These are phyloP conservation scores for Crax fasciolata DNA, from an alignment of 2,797 vertebrate genomes.

Conservation along the genomic window DNA sequence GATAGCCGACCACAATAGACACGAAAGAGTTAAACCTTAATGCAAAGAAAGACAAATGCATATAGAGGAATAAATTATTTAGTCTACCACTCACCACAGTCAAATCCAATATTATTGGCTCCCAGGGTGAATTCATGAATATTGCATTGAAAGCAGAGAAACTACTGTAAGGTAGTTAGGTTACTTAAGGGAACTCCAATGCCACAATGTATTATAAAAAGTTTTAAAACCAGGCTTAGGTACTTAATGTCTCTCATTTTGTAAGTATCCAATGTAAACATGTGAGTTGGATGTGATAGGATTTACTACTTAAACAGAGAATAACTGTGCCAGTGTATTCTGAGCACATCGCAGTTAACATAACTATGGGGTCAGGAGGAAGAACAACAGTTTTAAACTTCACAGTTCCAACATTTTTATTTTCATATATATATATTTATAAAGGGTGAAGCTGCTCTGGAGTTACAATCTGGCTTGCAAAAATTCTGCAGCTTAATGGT, in stretches of 20 bases:
- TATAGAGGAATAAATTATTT: slow-evolving; percentile 19
- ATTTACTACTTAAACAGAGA: slow-evolving; percentile 47
- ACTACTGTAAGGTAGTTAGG: neutral
- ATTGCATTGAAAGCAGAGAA: neutral
- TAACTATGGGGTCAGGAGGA: neutral
- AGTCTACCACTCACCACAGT: neutral
- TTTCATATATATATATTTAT: neutral
- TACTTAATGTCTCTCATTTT: slow-evolving; percentile 45
- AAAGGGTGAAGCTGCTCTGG: neutral
- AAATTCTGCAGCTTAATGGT: neutral
- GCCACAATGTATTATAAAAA: neutral
- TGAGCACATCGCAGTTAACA: neutral
- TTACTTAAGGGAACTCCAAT: slow-evolving; percentile 41
- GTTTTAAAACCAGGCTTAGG: slow-evolving; percentile 27
- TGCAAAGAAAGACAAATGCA: neutral
- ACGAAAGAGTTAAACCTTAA: slow-evolving; percentile 3
- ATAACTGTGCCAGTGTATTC: slow-evolving; percentile 12
- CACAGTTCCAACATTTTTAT: neutral
- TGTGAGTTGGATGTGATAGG: slow-evolving; percentile 26
- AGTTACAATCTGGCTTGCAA: neutral
- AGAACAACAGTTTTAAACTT: neutral
- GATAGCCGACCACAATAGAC: neutral
- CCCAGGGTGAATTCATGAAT: neutral
- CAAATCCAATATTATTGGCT: slow-evolving; percentile 7
- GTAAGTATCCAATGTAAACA: slow-evolving; percentile 38